Percentiles rank a stretch among this genome's conserved stretches.
phyloP scores from a whole-genome alignment of 2,888 invertebrate species.

The Drosophila atripex region DNA sequence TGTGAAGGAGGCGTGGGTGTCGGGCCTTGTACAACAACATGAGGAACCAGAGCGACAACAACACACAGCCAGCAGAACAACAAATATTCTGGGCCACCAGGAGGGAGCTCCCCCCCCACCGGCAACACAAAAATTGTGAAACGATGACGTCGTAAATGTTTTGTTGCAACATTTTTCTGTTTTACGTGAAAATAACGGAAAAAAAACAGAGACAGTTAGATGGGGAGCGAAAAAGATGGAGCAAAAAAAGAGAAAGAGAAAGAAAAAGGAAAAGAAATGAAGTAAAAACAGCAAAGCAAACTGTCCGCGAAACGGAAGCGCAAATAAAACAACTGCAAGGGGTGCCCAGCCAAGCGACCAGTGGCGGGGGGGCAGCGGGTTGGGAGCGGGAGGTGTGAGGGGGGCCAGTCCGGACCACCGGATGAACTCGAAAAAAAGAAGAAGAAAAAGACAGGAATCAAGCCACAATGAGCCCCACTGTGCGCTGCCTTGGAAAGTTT shows the following conservation, averaged over 20 bases:
- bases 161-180: constrained; percentile 68
- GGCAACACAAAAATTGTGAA: constrained; percentile 70
- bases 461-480: constrained; percentile 19
- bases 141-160: constrained; percentile 78
- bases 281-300: constrained; percentile 71
- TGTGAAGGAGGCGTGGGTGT: constrained; percentile 9
- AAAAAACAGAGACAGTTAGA: constrained; percentile 11
- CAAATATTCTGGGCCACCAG: constrained; percentile 15
- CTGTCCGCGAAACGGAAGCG: constrained; percentile 77
- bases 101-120: not conserved
- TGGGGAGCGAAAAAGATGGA: constrained; percentile 9
- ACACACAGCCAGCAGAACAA: constrained; percentile 10
- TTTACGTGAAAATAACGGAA: constrained; percentile 37
- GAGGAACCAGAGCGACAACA: constrained; percentile 42
- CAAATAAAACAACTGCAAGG: constrained; percentile 71
- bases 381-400: too few species aligned
- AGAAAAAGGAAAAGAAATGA: constrained; percentile 33
- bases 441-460: constrained; percentile 2
- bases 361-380: constrained; percentile 25
- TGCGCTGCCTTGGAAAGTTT: constrained; percentile 3
- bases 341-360: constrained; percentile 43
- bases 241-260: not conserved
- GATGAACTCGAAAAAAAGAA: constrained; percentile 4
- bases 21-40: constrained; percentile 28
- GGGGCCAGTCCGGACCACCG: not conserved